Percentiles rank a stretch among this genome's conserved stretches.
Evolutionary conservation across 2,888 invertebrate species (phyloP).

Genomic region (Andrena marginata): DNA sequence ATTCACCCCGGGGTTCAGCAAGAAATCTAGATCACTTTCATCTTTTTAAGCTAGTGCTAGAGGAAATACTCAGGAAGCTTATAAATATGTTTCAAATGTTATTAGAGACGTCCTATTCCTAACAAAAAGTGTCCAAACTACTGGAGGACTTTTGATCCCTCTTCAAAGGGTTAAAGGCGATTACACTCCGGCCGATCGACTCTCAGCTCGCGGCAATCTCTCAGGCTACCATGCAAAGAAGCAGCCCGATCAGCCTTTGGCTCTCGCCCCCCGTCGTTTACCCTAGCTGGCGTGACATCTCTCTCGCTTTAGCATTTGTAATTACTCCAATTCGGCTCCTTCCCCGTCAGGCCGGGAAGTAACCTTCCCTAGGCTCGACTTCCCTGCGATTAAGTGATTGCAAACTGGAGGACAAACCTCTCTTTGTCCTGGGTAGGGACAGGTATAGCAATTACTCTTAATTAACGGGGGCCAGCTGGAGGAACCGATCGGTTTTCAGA

Average conservation of each 20-base stretch:
- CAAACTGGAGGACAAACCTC: conserved; percentile 58
- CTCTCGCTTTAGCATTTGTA: conserved; percentile 53
- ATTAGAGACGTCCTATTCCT: neutral
- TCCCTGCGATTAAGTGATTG: conserved; percentile 71
- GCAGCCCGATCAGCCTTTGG: neutral
- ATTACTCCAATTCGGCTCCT: conserved; percentile 60
- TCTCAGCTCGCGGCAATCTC: conserved; percentile 34
- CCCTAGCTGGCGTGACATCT: conserved; percentile 31
- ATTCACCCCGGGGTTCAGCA: too few species aligned
- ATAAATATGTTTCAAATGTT: neutral
- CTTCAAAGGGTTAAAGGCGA: conserved; percentile 54
- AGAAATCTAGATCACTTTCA: too few species aligned
- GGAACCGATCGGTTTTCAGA: neutral
- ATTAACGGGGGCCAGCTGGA: conserved; percentile 55
- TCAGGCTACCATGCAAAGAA: neutral
- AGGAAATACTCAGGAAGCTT: neutral
- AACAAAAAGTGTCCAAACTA: conserved; percentile 22
- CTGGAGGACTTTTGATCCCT: conserved; percentile 42
- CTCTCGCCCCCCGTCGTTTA: neutral
- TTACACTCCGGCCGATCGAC: conserved; percentile 61
- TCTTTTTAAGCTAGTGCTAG: neutral
- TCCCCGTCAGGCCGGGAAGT: conserved; percentile 30
- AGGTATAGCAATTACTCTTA: conserved; percentile 65
- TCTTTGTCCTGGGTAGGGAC: conserved; percentile 25
- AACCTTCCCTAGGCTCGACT: conserved; percentile 23